These are phyloP conservation scores for Lumbricus terrestris DNA, from an alignment of 2,888 invertebrate genomes.

Conservation along the genomic window DNA sequence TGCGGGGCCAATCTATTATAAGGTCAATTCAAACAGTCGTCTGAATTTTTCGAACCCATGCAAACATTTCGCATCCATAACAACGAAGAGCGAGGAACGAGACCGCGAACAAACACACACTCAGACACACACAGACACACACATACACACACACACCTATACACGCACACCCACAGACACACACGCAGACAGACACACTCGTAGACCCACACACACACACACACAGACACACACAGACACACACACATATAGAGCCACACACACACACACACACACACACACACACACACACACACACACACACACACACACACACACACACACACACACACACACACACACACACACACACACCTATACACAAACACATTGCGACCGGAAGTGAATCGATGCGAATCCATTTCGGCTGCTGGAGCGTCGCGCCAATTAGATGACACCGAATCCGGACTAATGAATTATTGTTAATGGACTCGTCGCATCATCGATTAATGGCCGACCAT, in stretches of 20 bases:
- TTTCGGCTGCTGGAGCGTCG: background rate
- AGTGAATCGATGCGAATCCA: background rate
- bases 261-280: background rate
- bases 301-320: background rate
- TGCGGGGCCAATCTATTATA: too few relatives aligned
- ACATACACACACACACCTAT: too few relatives aligned
- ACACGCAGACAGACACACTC: slow-evolving; percentile 10
- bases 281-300: background rate
- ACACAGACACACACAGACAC: background rate
- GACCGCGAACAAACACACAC: too few relatives aligned
- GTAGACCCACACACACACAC: background rate
- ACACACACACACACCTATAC: background rate
- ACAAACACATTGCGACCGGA: background rate
- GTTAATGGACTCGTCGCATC: slow-evolving; percentile 9
- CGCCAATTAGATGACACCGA: background rate
- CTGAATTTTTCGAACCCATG: too few relatives aligned
- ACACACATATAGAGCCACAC: slow-evolving; percentile 4
- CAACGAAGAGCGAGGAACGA: too few relatives aligned
- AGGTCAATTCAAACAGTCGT: too few relatives aligned
- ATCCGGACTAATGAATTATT: background rate
- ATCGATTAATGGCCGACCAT: background rate
- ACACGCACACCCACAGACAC: background rate
- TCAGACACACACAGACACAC: too few relatives aligned
- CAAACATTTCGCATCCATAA: too few relatives aligned
- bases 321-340: background rate